Percentiles rank a stretch among this genome's conserved stretches.
Evolutionary conservation across 2,888 invertebrate genomes (phyloP).

Genomic region (Phasia obesa): DNA sequence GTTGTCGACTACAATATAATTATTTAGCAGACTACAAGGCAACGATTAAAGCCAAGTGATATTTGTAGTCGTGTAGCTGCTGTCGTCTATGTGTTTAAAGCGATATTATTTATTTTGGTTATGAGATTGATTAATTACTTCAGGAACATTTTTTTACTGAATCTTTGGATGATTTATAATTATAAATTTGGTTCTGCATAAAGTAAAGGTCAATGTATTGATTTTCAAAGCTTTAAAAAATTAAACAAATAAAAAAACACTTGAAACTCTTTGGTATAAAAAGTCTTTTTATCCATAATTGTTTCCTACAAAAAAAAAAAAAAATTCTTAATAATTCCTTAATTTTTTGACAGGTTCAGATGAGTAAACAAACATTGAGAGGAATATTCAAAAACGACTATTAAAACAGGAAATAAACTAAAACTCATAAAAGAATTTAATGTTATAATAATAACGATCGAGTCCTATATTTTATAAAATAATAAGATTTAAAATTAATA

Average conservation of each 20-base stretch:
- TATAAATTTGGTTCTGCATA: not conserved
- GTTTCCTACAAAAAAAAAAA: too few species aligned
- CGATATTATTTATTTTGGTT: not conserved
- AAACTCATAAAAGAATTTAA: not conserved
- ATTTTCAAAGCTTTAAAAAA: not conserved
- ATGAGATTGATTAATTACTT: not conserved
- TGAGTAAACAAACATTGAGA: not conserved
- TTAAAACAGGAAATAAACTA: too few species aligned
- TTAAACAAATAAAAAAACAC: not conserved
- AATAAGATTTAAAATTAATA: too few species aligned
- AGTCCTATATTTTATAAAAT: too few species aligned
- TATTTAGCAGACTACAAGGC: too few species aligned
- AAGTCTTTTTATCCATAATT: not conserved
- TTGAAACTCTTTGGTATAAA: not conserved
- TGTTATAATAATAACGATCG: too few species aligned
- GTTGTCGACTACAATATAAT: too few species aligned
- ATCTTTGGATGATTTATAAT: not conserved
- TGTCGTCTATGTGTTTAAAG: too few species aligned
- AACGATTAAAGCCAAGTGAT: too few species aligned
- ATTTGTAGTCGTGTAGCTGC: too few species aligned
- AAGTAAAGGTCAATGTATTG: not conserved
- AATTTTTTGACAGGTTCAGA: too few species aligned
- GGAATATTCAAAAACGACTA: not conserved
- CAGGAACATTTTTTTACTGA: not conserved
- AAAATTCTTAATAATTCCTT: too few species aligned